A percentile compares a stretch with the other conserved stretches of the same genome.
Conservation (phyloP, 2,113 vertebrate genomes). For the Edolisoma coerulescens region DNA sequence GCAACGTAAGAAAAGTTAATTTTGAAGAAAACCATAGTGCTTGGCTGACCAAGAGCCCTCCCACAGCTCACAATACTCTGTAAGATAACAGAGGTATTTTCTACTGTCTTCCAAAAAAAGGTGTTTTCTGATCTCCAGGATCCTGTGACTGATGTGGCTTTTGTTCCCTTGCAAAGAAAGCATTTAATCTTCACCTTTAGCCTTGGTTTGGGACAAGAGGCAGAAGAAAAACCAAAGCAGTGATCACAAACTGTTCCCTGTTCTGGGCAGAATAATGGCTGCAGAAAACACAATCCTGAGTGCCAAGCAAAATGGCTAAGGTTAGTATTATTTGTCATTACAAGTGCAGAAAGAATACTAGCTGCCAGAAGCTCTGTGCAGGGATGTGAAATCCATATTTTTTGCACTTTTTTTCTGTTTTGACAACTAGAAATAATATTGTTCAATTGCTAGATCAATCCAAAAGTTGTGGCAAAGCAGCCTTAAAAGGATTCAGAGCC, state of each 20-base stretch:
- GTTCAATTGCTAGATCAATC: constrained; percentile 9
- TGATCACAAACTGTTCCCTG: constrained; percentile 10
- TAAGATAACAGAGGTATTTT: not conserved
- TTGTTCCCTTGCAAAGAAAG: not conserved
- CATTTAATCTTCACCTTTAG: not conserved
- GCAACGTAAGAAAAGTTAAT: not conserved
- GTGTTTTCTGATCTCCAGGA: not conserved
- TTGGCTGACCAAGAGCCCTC: not conserved
- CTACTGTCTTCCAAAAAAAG: not conserved
- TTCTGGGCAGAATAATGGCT: not conserved
- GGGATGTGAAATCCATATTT: constrained; percentile 3
- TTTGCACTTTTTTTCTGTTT: constrained; percentile 20
- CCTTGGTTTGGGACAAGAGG: not conserved
- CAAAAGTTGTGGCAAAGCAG: not conserved
- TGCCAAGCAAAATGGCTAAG: constrained; percentile 50
- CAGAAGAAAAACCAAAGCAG: constrained; percentile 1
- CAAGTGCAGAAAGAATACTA: constrained; percentile 26
- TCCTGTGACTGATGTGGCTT: not conserved
- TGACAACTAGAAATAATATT: constrained; percentile 38
- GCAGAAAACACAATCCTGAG: constrained; percentile 5
- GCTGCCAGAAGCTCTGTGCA: constrained; percentile 14
- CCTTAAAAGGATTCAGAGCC: not conserved
- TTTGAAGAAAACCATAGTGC: not conserved
- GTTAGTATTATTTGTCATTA: constrained; percentile 42
- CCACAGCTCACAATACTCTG: not conserved